phyloP scores from a whole-genome alignment of 2,797 vertebrate species.

The Lithobates sylvaticus region DNA sequence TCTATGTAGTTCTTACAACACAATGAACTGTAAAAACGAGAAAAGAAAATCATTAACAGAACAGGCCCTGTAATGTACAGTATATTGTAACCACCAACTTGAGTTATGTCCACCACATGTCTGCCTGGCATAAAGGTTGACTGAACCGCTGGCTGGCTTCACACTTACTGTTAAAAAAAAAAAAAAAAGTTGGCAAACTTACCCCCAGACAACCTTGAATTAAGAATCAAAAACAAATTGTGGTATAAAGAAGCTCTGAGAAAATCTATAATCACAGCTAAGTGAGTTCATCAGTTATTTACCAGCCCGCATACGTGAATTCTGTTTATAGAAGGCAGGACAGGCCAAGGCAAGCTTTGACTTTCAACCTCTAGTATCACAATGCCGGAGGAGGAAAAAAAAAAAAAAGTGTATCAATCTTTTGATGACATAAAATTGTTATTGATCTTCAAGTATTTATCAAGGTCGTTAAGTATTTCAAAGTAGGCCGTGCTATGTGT shows the following conservation, averaged over 20 bases:
- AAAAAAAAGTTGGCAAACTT: conserved; percentile 63
- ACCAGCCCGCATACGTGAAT: conserved; percentile 64
- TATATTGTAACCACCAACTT: conserved; percentile 17
- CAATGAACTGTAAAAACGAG: conserved; percentile 2
- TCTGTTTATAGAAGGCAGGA: conserved; percentile 67
- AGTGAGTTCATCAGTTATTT: conserved; percentile 71
- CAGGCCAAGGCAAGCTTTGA: conserved; percentile 69
- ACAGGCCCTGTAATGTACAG: background rate
- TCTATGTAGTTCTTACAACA: too few species aligned
- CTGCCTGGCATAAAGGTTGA: conserved; percentile 38
- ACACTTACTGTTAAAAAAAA: conserved; percentile 18
- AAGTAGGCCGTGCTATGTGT: conserved; percentile 91
- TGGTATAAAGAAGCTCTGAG: conserved; percentile 71
- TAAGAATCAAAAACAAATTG: conserved; percentile 64
- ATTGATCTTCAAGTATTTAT: conserved; percentile 93
- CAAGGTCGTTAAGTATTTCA: conserved; percentile 96
- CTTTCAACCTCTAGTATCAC: conserved; percentile 70
- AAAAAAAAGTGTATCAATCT: conserved; percentile 72
- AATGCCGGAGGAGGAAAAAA: conserved; percentile 71
- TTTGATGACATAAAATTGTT: conserved; percentile 92
- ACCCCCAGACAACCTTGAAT: conserved; percentile 66
- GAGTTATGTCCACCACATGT: conserved; percentile 38
- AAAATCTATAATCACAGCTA: conserved; percentile 71
- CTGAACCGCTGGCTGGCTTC: conserved; percentile 44
- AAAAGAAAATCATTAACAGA: conserved; percentile 16